Evolutionary conservation across 2,888 invertebrate species (phyloP), one percentile per base, ranked within the genome.

Genomic region (Carterocephalus palaemon): DNA sequence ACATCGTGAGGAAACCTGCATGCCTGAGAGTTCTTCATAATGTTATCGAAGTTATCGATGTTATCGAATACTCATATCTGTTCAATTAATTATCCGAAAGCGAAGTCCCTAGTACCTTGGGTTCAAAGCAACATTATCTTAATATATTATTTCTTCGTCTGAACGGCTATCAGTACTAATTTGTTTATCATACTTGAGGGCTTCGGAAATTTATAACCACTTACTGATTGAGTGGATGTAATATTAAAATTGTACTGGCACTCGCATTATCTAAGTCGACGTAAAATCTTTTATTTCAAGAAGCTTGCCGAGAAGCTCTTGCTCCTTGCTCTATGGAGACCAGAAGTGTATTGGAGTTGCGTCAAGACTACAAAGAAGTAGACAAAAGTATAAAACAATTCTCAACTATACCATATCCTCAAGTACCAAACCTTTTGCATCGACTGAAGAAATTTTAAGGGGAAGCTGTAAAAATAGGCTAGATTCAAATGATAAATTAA

Each of bases 101-200:
- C 12, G 9, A 12, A 9, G 15, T 13, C 28, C 28, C 28, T 28
- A 28, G n/a, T n/a, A 52, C 39, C 52, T 52, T 52, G 53, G 50
- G 55, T 54, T 57, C 54, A 57, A 56, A 58, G 57, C 26, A 8
- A 15, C 32, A 34, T 60, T 68, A 65, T 66, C 62, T 58, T 62
- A 60, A 67, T 48, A 57, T 63, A 65, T 42, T 20, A 19, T 20
- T 20, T 6, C 22, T 17, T 12, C 59, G 51, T 39, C 37, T 40
- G 12, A 46, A 46, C 32, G 34, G 42, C 63, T 68, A 72, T 75
- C 71, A 54, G 48, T 51, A 72, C 65, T 75, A 78, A 79, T 76
- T 74, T 72, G 75, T 77, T 73, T 75, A 72, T 72, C 74, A 58
- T 60, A 50, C 51, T 57, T 46, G 48, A 52, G 51, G 54, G 54